Conservation (phyloP, 2,113 vertebrate species). For the Galeopterus variegatus region DNA sequence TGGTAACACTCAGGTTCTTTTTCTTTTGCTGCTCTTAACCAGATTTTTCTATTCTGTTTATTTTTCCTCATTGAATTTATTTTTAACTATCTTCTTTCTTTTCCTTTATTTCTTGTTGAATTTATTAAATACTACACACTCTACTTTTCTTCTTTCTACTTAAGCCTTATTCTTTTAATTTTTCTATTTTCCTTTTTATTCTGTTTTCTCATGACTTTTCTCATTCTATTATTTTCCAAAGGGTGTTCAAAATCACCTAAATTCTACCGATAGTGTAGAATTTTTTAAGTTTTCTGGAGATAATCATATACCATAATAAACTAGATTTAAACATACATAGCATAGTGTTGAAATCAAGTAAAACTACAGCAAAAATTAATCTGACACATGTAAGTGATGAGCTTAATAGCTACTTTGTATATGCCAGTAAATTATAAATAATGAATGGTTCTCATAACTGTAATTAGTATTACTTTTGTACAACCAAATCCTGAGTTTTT, state of each 20-base stretch:
- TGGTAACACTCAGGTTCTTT: background rate
- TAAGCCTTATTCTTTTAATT: slow-evolving; percentile 6
- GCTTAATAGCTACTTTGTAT: background rate
- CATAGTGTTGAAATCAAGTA: background rate
- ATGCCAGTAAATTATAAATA: background rate
- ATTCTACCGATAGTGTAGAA: background rate
- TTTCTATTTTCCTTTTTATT: slow-evolving; percentile 3
- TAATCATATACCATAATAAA: background rate
- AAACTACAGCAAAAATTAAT: background rate
- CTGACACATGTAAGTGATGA: background rate
- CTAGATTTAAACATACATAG: background rate
- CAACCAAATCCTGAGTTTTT: background rate
- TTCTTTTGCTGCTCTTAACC: background rate
- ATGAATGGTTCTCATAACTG: background rate
- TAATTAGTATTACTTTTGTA: background rate
- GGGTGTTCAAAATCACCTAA: background rate
- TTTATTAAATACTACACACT: background rate
- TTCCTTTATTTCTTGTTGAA: background rate
- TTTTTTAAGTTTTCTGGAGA: slow-evolving; percentile 31
- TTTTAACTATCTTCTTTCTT: slow-evolving; percentile 26
- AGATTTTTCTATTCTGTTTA: background rate
- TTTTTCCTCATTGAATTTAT: background rate
- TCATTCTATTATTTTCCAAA: background rate
- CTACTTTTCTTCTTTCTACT: background rate
- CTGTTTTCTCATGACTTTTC: background rate